Percentiles rank a stretch among this genome's conserved stretches.
These are phyloP conservation scores for Eilema caniola DNA, from an alignment of 2,888 invertebrate genomes.

Conservation along the genomic window DNA sequence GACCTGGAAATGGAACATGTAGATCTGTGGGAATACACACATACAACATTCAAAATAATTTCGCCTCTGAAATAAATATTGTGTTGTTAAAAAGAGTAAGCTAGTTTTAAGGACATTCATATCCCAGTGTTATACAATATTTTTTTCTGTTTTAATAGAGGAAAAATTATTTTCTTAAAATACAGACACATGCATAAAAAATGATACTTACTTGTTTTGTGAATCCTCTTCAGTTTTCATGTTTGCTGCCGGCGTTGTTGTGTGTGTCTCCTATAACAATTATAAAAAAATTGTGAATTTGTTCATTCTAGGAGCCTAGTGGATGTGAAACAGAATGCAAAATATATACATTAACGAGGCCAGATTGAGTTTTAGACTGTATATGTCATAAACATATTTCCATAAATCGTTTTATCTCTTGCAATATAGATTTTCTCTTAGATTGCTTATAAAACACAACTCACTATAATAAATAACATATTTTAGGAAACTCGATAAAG, in stretches of 20 bases:
- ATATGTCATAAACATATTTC: no score
- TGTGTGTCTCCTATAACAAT: constrained; percentile 33
- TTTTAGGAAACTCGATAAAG: no score
- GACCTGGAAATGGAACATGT: constrained; percentile 67
- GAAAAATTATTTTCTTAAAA: background rate
- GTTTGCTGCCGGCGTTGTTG: background rate
- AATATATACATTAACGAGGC: no score
- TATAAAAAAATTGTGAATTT: background rate
- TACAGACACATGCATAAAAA: background rate
- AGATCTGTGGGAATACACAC: constrained; percentile 16
- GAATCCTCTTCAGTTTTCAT: constrained; percentile 26
- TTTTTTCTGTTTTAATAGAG: no score
- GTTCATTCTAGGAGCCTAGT: background rate
- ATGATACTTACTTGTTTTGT: constrained; percentile 41
- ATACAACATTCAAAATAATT: background rate
- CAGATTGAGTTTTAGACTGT: no score
- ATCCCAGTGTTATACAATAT: no score
- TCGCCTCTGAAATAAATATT: background rate
- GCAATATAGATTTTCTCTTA: no score
- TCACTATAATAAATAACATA: no score
- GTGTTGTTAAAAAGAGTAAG: background rate
- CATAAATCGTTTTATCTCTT: no score
- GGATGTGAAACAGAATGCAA: no score
- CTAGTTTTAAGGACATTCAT: background rate
- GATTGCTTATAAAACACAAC: no score